A percentile compares a stretch with the other conserved stretches of the same genome.
phyloP scores from a whole-genome alignment of 2,113 vertebrate species.

The Urocynchramus pylzowi region DNA sequence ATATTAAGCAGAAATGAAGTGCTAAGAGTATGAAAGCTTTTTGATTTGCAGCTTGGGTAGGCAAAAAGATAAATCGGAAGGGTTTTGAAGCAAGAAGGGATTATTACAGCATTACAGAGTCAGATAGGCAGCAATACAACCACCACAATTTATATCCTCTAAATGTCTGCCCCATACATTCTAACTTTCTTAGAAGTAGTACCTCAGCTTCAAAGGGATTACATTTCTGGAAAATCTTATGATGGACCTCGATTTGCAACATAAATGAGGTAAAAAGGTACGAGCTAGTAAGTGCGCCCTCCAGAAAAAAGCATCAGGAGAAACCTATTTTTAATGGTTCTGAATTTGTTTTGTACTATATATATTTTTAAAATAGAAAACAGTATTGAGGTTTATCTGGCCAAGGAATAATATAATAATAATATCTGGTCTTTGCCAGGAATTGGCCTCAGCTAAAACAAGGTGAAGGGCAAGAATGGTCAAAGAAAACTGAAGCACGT shows the following conservation, averaged over 20 bases:
- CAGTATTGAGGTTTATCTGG: neutral
- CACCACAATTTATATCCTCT: neutral
- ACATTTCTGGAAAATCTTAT: neutral
- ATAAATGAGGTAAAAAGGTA: neutral
- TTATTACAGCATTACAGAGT: conserved; percentile 1
- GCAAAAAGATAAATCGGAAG: neutral
- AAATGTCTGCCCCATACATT: neutral
- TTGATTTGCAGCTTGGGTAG: neutral
- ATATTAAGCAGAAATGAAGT: conserved; percentile 7
- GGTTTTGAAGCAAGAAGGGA: neutral
- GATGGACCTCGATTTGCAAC: neutral
- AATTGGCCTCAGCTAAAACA: neutral
- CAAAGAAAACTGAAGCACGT: neutral
- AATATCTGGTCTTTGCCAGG: too few species aligned
- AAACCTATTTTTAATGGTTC: neutral
- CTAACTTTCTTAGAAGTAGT: neutral
- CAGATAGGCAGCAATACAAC: neutral
- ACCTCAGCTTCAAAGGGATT: neutral
- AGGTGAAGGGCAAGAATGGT: neutral
- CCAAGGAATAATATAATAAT: too few species aligned
- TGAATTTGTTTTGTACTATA: neutral
- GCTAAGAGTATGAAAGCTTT: neutral
- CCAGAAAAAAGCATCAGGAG: neutral
- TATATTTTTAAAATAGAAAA: neutral
- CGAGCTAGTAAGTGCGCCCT: neutral